Evolutionary conservation across 1,140 invertebrate genomes (phyloP), one percentile per base, ranked within the genome.

Genomic region (Hesperophylax magnus): DNA sequence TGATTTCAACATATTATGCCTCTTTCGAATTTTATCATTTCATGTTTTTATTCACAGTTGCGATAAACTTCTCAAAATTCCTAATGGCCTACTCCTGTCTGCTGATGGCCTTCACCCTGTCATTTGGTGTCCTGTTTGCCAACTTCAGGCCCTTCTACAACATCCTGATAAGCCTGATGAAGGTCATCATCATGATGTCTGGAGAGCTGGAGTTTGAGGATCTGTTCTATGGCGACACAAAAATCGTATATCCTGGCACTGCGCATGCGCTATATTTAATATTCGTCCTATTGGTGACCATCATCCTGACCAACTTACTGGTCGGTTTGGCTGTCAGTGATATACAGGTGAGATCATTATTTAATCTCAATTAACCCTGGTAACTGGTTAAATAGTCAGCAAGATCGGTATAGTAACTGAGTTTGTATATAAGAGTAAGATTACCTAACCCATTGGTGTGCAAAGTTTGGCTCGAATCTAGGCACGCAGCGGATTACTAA

Each of bases 101-200:
- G 2, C 90, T 96, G 24, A 90, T 96, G 60, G 95, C 95, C 0
- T 97, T 96, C 86, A 93, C 93, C 0, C 85, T 96, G 5, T 93
- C 93, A 27, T 96, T 97, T 85, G 94, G 93, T 18, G 94, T 97
- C 15, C 88, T 97, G 8, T 96, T 96, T 85, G 93, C 93, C 20
- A 94, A 95, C 81, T 94, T 95, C 84, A 91, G 92, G 5, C 91
- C 95, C 0, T 96, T 96, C 85, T 88, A 88, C 54, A 90, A 93
- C 82, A 90, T 94, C 1, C 86, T 91, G 0, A 88, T 92, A 75
- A 91, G 92, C 0, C 85, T 96, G 0, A 86, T 97, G 0, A 97
- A 97, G 88, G 95, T 95, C 0, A 92, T 97, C 3, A 94, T 96
- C 60, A 97, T 97, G 96, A 96, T 97, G 95, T 95, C 95, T 0